Evolutionary conservation across 2,113 vertebrate genomes (phyloP), one percentile per base, ranked within the genome.

Genomic region (Labeo rohita): DNA sequence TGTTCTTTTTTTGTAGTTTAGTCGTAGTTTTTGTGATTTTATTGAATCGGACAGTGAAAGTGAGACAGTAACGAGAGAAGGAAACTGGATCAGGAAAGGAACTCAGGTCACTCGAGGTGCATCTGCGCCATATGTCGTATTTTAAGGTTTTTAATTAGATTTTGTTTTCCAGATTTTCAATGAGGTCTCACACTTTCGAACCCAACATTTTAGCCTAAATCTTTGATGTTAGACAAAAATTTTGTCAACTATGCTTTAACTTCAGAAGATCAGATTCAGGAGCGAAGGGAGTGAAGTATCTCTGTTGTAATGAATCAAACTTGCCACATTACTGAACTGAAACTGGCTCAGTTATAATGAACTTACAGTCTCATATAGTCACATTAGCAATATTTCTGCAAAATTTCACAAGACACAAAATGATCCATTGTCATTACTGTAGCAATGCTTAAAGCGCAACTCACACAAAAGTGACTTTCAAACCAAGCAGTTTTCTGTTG

Each of bases 41-140:
- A 43, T 70, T 21, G 15, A 16, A 72, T 43, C 18, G 16, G 36
- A 72, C 34, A 16, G 1, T 43, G 36, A 36, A 70, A 34, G 18
- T 70, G 15, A 70, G 66, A 70, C 34, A 18, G 36, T 72, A 72
- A 43, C 10, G 36, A 10, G 68, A 72, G 68, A 45, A 15, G 68
- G 70, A 73, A 73, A 73, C 16, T 11, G 16, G 68, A 72, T 72
- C 66, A 36, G 36, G 16, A 72, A 72, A 72, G 68, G 36, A 72
- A 43, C 68, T 72, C 36, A 72, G 68, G 68, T 72, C 39, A 43
- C 70, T n/a, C 70, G 3, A 45, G 18, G 70, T 18, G 43, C 70
- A n/a, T 45, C 70, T 45, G 39, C 18, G 5, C 18, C 39, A 72
- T 45, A 2, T 72, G 36, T 43, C 68, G 8, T 43, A 10, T 45